These are phyloP conservation scores for Heliconius himera DNA, from an alignment of 1,140 invertebrate species.

Conservation along the genomic window DNA sequence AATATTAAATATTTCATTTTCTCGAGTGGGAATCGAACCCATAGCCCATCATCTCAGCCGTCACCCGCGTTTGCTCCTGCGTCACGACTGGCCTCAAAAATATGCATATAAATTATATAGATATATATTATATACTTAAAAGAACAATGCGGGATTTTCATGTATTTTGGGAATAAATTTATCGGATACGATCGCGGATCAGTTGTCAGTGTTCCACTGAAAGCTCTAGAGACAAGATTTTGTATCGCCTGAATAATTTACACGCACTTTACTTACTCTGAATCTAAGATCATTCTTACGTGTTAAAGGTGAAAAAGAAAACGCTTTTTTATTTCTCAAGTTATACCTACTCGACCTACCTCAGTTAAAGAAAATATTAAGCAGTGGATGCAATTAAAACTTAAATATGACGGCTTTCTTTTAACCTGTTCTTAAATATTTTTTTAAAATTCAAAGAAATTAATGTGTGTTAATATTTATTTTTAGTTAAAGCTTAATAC, in stretches of 20 bases:
- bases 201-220: constrained; percentile 71
- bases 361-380: constrained; percentile 35
- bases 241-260: constrained; percentile 74
- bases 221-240: constrained; percentile 65
- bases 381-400: constrained; percentile 41
- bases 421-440: constrained; percentile 17
- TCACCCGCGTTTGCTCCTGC: too few species aligned
- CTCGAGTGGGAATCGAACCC: too few species aligned
- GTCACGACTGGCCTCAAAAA: too few species aligned
- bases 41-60: too few species aligned
- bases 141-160: constrained; percentile 33
- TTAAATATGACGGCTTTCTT: constrained; percentile 33
- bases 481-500: neutral
- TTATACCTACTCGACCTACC: constrained; percentile 20
- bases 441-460: constrained; percentile 2
- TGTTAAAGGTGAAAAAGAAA: constrained; percentile 21
- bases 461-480: constrained; percentile 6
- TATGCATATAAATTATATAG: constrained; percentile 1
- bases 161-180: constrained; percentile 58
- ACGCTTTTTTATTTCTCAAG: constrained; percentile 25
- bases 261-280: constrained; percentile 51
- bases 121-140: constrained; percentile 5
- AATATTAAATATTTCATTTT: too few species aligned
- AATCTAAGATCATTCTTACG: constrained; percentile 20
- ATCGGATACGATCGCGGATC: constrained; percentile 73